These are phyloP conservation scores for Lycaon pictus DNA, from an alignment of 2,113 vertebrate species.

Conservation along the genomic window DNA sequence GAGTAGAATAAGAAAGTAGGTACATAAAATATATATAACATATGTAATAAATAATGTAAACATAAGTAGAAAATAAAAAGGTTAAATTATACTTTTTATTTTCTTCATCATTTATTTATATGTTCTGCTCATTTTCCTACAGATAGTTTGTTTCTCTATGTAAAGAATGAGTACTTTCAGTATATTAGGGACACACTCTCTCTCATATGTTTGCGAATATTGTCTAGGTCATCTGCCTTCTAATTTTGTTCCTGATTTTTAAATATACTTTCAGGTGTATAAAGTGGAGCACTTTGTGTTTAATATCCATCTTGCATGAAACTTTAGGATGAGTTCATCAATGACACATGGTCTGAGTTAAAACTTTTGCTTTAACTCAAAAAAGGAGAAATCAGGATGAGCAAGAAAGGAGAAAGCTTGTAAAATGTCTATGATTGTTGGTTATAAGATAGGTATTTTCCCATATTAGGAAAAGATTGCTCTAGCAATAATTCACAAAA, in stretches of 20 bases:
- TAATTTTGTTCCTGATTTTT: not conserved
- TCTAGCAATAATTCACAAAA: not conserved
- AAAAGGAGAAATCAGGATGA: not conserved
- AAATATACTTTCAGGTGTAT: not conserved
- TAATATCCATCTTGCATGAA: not conserved
- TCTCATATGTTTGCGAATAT: not conserved
- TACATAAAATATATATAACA: not conserved
- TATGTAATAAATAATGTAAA: not conserved
- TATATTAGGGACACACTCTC: not conserved
- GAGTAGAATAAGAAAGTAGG: not conserved
- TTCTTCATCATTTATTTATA: not conserved
- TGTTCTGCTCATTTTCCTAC: not conserved
- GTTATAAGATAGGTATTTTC: not conserved
- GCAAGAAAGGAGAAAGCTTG: not conserved
- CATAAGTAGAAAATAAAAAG: not conserved
- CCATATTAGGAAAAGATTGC: not conserved
- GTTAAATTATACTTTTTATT: not conserved
- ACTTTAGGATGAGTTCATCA: not conserved
- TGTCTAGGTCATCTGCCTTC: conserved; percentile 21
- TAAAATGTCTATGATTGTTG: not conserved
- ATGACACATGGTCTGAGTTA: not conserved
- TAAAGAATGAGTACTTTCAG: not conserved
- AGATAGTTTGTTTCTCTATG: not conserved
- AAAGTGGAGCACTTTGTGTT: not conserved
- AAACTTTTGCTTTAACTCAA: not conserved